Evolutionary conservation across 2,113 vertebrate species (phyloP).

Genomic region (Lutjanus erythropterus): DNA sequence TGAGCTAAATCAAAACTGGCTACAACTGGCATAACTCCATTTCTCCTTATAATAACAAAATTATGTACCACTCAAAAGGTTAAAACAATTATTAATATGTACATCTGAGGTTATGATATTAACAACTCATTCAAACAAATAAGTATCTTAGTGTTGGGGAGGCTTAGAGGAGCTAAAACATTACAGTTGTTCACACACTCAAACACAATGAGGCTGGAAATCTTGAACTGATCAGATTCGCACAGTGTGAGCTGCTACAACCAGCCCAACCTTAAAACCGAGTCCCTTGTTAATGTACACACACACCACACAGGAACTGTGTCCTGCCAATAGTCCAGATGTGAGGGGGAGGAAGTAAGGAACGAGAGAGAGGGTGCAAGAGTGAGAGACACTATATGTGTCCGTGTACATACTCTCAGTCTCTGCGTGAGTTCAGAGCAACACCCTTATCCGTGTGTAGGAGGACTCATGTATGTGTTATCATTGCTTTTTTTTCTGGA

Average conservation of each 20-base stretch:
- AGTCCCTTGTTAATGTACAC: conserved; percentile 58
- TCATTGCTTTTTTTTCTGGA: conserved; percentile 35
- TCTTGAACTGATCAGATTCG: conserved; percentile 50
- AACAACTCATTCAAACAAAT: not conserved
- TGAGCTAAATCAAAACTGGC: not conserved
- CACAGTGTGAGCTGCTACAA: conserved; percentile 37
- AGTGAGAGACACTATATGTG: conserved; percentile 26
- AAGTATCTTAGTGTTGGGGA: not conserved
- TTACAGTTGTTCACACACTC: not conserved
- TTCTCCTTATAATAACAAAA: not conserved
- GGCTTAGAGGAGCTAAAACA: not conserved
- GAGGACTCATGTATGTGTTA: conserved; percentile 55
- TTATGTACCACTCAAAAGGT: not conserved
- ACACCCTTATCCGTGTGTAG: conserved; percentile 60
- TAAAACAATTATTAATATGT: not conserved
- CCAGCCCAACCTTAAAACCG: conserved; percentile 67
- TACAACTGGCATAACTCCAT: not conserved
- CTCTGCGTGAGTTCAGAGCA: conserved; percentile 60
- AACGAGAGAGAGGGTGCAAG: not conserved
- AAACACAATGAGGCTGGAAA: conserved; percentile 15
- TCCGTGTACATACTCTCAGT: conserved; percentile 21
- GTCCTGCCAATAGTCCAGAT: conserved; percentile 80
- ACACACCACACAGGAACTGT: conserved; percentile 71
- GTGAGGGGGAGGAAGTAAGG: conserved; percentile 79
- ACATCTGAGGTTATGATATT: not conserved